Conservation (phyloP, 2,113 vertebrate genomes). For the Podilymbus podiceps region DNA sequence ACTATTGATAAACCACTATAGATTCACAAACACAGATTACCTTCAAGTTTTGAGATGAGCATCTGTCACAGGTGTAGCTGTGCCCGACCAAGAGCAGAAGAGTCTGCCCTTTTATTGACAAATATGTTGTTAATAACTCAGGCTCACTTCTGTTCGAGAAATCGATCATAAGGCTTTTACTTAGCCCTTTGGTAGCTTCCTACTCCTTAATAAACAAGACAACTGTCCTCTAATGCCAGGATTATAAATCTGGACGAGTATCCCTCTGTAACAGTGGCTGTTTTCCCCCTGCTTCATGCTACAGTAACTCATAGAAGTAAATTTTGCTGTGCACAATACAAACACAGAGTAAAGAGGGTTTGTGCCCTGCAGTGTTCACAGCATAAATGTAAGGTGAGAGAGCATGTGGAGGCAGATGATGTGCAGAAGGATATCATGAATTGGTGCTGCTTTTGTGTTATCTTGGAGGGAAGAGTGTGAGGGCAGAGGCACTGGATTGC, state of each 20-base stretch:
- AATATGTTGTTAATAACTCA: background rate
- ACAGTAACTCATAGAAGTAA: background rate
- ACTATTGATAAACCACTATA: background rate
- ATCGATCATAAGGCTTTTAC: background rate
- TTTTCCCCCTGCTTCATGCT: background rate
- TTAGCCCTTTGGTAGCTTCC: background rate
- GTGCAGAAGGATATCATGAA: background rate
- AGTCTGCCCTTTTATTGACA: background rate
- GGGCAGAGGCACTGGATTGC: background rate
- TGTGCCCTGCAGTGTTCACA: accelerated
- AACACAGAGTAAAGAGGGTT: background rate
- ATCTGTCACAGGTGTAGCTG: background rate
- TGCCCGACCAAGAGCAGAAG: background rate
- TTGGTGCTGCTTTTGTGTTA: background rate
- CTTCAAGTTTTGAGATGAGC: background rate
- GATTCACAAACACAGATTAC: background rate
- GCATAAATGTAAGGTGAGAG: accelerated
- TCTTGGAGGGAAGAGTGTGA: background rate
- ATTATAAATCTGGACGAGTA: background rate
- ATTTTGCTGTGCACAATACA: background rate
- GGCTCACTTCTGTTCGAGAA: background rate
- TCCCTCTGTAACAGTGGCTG: background rate
- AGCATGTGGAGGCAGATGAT: too few relatives aligned
- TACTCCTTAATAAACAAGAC: background rate
- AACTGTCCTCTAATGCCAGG: background rate